Conservation (phyloP, 2,113 vertebrate genomes). For the Argyrosomus japonicus region DNA sequence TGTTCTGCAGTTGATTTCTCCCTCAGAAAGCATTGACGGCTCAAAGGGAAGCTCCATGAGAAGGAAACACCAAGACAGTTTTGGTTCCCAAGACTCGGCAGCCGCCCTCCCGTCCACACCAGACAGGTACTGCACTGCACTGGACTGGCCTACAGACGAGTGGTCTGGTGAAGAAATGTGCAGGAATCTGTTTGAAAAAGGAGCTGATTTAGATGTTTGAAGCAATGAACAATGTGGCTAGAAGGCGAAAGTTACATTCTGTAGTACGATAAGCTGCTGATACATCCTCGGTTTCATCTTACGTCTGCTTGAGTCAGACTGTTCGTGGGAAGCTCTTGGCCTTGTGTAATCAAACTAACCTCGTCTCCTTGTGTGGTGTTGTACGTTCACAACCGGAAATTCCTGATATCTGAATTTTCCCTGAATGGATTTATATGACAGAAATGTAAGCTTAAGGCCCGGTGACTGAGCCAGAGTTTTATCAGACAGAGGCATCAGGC, state of each 20-base stretch:
- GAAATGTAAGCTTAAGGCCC: neutral
- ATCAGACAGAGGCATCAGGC: neutral
- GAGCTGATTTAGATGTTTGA: neutral
- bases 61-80: constrained; percentile 79
- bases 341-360: constrained; percentile 30
- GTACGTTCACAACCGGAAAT: constrained; percentile 26
- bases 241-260: neutral
- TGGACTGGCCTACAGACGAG: neutral
- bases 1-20: constrained; percentile 49
- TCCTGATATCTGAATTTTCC: constrained; percentile 31
- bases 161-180: neutral
- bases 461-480: neutral
- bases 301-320: constrained; percentile 29
- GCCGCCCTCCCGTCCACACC: constrained; percentile 79
- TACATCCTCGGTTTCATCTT: neutral
- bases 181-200: neutral
- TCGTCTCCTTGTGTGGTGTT: constrained; percentile 23
- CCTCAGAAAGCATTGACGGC: constrained; percentile 44
- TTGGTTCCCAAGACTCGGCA: constrained; percentile 64
- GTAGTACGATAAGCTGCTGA: neutral
- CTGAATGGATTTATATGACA: constrained; percentile 3
- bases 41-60: constrained; percentile 81
- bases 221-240: neutral
- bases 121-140: constrained; percentile 85
- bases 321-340: constrained; percentile 44